A percentile compares a stretch with the other conserved stretches of the same genome.
These are phyloP conservation scores for Pachyseris speciosa DNA, from an alignment of 64 coral and sea anemone genomes.

Conservation along the genomic window DNA sequence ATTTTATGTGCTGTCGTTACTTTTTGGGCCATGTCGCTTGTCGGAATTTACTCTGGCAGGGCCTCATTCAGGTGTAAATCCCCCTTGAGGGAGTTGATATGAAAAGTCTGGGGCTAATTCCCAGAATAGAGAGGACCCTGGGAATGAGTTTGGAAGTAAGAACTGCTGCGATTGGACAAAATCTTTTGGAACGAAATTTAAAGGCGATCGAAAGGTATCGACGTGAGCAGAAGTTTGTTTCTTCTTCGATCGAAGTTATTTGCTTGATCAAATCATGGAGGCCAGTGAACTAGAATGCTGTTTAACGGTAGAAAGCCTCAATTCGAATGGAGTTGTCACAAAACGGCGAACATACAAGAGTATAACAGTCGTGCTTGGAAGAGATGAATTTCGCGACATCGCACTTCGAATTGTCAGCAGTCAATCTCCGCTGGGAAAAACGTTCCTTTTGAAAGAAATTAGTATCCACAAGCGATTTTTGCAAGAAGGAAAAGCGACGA, in stretches of 20 bases:
- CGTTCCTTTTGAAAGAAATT: slow-evolving; percentile 82
- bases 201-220: background rate
- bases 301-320: slow-evolving; percentile 74
- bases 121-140: background rate
- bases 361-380: slow-evolving; percentile 77
- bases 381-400: slow-evolving; percentile 98
- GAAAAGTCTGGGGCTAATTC: too few species aligned
- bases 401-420: slow-evolving; percentile 72
- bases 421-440: slow-evolving; percentile 84
- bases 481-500: slow-evolving; percentile 95
- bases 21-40: too few species aligned
- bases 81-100: too few species aligned
- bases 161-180: slow-evolving; percentile 5
- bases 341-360: slow-evolving; percentile 77
- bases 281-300: slow-evolving; percentile 83
- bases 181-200: background rate
- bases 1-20: too few species aligned
- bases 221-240: background rate
- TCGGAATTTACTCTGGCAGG: too few species aligned
- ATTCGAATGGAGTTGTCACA: slow-evolving; percentile 70
- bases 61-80: too few species aligned
- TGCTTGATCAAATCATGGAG: slow-evolving; percentile 30
- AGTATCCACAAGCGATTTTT: slow-evolving; percentile 91
- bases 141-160: background rate
- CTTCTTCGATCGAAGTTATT: background rate